Conservation (phyloP, 1,140 invertebrate species). For the Drosophila azteca region DNA sequence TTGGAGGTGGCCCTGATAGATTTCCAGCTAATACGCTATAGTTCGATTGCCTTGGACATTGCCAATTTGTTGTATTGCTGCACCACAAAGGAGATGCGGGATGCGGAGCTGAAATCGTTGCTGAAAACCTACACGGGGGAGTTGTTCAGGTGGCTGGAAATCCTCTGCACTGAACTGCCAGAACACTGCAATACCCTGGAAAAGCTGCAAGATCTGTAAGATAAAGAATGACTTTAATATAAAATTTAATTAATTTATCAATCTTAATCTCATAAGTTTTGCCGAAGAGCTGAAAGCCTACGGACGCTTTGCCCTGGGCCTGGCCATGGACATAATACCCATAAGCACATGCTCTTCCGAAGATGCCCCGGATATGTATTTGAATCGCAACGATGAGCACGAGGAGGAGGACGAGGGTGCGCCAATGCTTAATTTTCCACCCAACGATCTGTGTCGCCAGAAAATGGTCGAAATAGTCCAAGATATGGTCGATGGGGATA, state of each 20-base stretch:
- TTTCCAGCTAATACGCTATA: slow-evolving; percentile 88
- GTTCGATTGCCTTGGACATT: slow-evolving; percentile 88
- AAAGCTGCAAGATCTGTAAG: slow-evolving; percentile 86
- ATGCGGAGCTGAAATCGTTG: slow-evolving; percentile 85
- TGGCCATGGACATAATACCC: slow-evolving; percentile 89
- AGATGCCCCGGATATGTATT: slow-evolving; percentile 89
- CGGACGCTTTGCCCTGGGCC: slow-evolving; percentile 87
- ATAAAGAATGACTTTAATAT: too few species aligned
- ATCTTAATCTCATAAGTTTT: slow-evolving; percentile 82
- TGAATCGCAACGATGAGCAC: slow-evolving; percentile 41
- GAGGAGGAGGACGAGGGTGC: slow-evolving; percentile 67
- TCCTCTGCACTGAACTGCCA: slow-evolving; percentile 82
- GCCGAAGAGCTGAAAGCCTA: slow-evolving; percentile 87
- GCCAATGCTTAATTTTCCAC: slow-evolving; percentile 78
- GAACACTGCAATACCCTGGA: slow-evolving; percentile 83
- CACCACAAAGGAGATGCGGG: slow-evolving; percentile 86
- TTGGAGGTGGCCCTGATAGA: slow-evolving; percentile 87
- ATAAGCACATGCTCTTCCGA: slow-evolving; percentile 89
- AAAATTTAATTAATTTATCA: neutral
- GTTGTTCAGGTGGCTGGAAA: slow-evolving; percentile 84
- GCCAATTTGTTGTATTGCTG: slow-evolving; percentile 88
- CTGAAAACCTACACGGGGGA: slow-evolving; percentile 85
- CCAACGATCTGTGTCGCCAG: slow-evolving; percentile 85
- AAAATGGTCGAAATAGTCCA: slow-evolving; percentile 86
- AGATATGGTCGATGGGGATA: slow-evolving; percentile 85